Evolutionary conservation across 2,888 invertebrate genomes (phyloP), one percentile per base, ranked within the genome.

Genomic region (Hyposoter dolosus): DNA sequence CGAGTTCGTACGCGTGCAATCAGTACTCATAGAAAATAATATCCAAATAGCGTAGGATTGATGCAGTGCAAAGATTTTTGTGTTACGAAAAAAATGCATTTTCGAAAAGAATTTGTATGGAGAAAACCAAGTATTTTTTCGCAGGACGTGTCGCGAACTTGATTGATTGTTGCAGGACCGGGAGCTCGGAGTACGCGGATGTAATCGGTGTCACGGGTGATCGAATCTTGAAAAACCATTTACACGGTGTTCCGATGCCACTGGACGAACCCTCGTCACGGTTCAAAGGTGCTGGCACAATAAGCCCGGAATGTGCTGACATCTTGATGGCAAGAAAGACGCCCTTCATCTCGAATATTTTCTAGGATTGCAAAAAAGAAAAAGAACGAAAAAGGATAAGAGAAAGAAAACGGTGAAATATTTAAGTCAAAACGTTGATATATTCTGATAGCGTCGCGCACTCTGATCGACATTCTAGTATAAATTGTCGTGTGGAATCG

Each of bases 161-260:
- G 65, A 75, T 69, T 81, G 56, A 75, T 74, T 53, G 80, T 83
- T 84, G 53, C 66, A 93, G 92, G 78, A 92, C 92, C 50, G 92
- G 91, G 71, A 77, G 89, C 63, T 83, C 91, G 5, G 92, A 92
- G 71, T 93, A 93, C 77, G 77, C 82, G 35, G 86, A 65, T 71
- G 87, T 85, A 12, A 92, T 93, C 75, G 88, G 89, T 40, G 79
- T 77, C 9, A 88, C 88, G 56, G 92, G 90, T 6, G 87, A 87
- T 40, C 87, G 77, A 71, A 86, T 93, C 72, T 75, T 90, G 19
- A 82, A 63, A 35, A 82, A 88, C 77, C 66, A 89, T 53, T 63
- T 88, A 5, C 83, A 84, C 50, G 90, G 90, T 50, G 63, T 79
- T 71, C 89, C 90, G 5, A 63, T 83, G 43, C 79, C 90, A 17